phyloP scores from a whole-genome alignment of 2,888 invertebrate genomes.

The Frankliniella fusca region DNA sequence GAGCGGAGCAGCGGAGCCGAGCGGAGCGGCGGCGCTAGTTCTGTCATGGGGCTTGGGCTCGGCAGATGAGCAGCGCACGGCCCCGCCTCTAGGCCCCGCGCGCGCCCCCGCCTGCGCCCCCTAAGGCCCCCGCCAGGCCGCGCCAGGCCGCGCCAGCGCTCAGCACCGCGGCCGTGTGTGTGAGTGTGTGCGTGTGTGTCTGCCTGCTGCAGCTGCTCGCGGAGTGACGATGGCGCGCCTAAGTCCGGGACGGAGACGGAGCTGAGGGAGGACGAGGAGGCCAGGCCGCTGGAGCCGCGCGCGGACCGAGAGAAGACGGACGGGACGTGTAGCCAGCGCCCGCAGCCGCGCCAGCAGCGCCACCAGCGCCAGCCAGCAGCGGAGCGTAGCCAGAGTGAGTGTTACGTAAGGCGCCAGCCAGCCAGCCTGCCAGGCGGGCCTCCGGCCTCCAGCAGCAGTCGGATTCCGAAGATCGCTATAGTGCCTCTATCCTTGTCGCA shows the following conservation, averaged over 20 bases:
- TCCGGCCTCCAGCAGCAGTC: no score
- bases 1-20: neutral
- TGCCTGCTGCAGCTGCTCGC: no score
- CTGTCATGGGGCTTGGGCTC: constrained; percentile 24
- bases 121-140: neutral
- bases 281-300: neutral
- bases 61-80: constrained; percentile 14
- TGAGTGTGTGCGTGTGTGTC: no score
- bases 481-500: no score
- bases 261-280: neutral
- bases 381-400: neutral
- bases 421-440: no score
- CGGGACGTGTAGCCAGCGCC: neutral
- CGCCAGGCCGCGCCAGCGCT: neutral
- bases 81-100: no score
- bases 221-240: no score
- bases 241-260: neutral
- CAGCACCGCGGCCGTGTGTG: neutral
- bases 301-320: neutral
- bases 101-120: no score
- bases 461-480: no score
- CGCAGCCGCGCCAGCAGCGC: neutral
- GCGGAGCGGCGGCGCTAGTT: neutral
- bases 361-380: neutral
- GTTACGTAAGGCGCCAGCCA: neutral